phyloP scores from a whole-genome alignment of 2,888 invertebrate species.

The Troides oblongomaculatus region DNA sequence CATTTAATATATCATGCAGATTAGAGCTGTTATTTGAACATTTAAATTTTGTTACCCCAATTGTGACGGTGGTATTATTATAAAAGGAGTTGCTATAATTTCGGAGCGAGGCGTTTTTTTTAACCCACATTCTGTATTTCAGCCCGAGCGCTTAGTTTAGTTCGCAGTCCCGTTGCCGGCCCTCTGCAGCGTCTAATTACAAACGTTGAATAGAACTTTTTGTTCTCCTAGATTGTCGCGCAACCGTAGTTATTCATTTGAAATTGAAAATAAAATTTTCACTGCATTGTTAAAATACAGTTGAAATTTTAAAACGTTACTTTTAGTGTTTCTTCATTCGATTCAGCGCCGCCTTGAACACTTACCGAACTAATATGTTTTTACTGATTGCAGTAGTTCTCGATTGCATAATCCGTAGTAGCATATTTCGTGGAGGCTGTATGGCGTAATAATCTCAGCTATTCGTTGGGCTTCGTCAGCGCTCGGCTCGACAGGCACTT shows the following conservation, averaged over 20 bases:
- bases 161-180: conserved; percentile 29
- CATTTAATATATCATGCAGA: conserved; percentile 25
- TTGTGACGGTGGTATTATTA: conserved; percentile 31
- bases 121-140: conserved; percentile 26
- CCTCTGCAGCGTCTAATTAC: conserved; percentile 64
- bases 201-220: conserved; percentile 67
- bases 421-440: conserved; percentile 60
- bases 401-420: conserved; percentile 52
- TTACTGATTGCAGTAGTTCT: conserved; percentile 5
- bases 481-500: conserved; percentile 68
- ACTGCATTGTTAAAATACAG: conserved; percentile 41
- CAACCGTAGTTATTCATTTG: conserved; percentile 62
- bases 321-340: conserved; percentile 8
- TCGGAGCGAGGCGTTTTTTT: conserved; percentile 21
- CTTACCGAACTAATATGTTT: background rate
- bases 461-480: conserved; percentile 72
- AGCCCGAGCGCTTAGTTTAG: conserved; percentile 23
- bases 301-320: conserved; percentile 29
- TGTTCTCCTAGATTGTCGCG: conserved; percentile 65
- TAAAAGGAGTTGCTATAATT: conserved; percentile 20
- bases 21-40: conserved; percentile 32
- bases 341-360: background rate
- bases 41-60: conserved; percentile 31
- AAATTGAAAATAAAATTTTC: conserved; percentile 62
- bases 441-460: conserved; percentile 67